Evolutionary conservation across 2,797 vertebrate species (phyloP).

Genomic region (Chanos chanos): DNA sequence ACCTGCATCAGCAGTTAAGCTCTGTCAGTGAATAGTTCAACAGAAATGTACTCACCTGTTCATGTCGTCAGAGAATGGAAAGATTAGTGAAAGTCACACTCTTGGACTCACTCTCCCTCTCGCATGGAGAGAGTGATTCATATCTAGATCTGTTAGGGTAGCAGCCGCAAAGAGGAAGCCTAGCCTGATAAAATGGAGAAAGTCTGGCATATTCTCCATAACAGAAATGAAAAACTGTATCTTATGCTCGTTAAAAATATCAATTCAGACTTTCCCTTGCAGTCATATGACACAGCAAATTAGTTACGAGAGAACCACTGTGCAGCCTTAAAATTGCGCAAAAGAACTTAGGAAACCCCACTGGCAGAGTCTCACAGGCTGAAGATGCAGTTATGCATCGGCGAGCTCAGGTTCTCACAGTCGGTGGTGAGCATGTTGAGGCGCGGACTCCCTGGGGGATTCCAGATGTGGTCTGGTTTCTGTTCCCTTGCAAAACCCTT

Average conservation of each 20-base stretch:
- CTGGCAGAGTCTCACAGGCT: background rate
- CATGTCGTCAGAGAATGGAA: constrained; percentile 7
- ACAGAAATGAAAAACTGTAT: background rate
- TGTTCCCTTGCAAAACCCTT: constrained; percentile 65
- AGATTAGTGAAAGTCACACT: background rate
- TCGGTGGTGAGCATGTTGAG: constrained; percentile 63
- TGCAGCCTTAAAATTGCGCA: background rate
- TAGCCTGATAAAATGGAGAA: background rate
- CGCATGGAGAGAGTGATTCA: background rate
- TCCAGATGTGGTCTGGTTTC: constrained; percentile 70
- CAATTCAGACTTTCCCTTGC: too few species aligned
- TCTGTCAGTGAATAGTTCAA: constrained; percentile 27
- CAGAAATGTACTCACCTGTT: constrained; percentile 42
- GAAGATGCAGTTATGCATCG: background rate
- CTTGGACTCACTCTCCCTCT: background rate
- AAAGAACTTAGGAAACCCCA: background rate
- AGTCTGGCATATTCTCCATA: background rate
- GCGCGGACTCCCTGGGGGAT: constrained; percentile 63
- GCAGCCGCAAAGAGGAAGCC: background rate
- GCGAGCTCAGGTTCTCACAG: constrained; percentile 67
- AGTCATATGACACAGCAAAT: too few species aligned
- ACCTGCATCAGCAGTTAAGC: constrained; percentile 37
- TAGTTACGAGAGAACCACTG: too few species aligned
- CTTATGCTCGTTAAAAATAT: background rate
- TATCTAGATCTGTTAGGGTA: background rate